Conservation (phyloP, 2,797 vertebrate species). For the Ciconia nigra region DNA sequence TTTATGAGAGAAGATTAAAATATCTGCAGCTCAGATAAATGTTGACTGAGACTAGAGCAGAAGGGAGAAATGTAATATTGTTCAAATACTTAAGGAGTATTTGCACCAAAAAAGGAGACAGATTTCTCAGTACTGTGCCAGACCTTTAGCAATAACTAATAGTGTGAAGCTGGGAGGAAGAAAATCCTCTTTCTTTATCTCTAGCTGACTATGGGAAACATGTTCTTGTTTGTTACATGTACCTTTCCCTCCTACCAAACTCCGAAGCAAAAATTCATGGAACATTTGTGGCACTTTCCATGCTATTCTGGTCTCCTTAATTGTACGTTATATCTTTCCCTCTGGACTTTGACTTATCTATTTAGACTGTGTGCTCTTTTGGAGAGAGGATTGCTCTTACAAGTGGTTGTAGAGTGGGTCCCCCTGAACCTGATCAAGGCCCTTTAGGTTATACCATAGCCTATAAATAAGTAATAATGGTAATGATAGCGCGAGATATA, state of each 20-base stretch:
- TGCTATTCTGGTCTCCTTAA: background rate
- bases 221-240: background rate
- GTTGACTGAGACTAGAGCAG: background rate
- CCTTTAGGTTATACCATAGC: background rate
- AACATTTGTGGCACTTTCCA: background rate
- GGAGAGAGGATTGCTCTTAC: background rate
- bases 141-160: background rate
- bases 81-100: background rate
- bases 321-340: background rate
- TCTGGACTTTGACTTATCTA: background rate
- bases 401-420: background rate
- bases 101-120: background rate
- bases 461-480: conserved; percentile 51
- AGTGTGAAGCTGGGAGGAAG: background rate
- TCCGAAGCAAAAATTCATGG: background rate
- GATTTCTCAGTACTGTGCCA: background rate
- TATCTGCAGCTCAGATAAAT: background rate
- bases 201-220: background rate
- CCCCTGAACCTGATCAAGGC: background rate
- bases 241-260: background rate
- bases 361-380: background rate
- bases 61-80: background rate
- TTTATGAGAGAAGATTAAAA: conserved; percentile 37
- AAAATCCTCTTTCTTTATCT: background rate
- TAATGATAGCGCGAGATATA: conserved; percentile 13